Conservation (phyloP, 2,113 vertebrate species). For the Salminus brasiliensis region DNA sequence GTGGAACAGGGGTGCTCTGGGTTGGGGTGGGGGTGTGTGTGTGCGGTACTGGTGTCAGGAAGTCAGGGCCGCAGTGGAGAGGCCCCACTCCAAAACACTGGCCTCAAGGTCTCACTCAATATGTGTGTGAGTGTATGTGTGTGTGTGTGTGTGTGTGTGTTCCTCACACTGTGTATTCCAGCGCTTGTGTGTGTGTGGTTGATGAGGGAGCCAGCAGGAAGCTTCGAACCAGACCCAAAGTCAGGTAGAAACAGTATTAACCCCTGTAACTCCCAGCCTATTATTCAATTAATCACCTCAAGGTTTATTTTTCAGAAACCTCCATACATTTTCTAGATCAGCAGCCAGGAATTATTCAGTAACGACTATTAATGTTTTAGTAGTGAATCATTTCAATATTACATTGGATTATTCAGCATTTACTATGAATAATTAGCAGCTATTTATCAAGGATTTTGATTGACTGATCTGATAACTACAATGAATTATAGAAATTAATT, state of each 20-base stretch:
- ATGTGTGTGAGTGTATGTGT: constrained; percentile 56
- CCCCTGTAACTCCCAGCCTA: neutral
- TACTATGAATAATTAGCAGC: no score
- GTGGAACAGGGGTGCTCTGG: constrained; percentile 70
- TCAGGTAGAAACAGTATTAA: constrained; percentile 13
- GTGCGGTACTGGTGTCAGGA: constrained; percentile 71
- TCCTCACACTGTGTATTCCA: neutral
- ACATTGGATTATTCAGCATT: no score
- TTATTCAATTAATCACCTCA: neutral
- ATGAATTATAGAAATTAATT: no score
- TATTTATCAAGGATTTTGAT: no score
- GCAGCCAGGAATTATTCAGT: no score
- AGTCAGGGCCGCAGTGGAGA: constrained; percentile 80
- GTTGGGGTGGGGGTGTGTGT: constrained; percentile 53
- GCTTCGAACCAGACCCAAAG: constrained; percentile 28
- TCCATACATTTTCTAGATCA: no score
- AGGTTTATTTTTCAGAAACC: neutral
- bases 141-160: constrained; percentile 49
- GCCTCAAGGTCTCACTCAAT: constrained; percentile 76
- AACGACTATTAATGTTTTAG: no score
- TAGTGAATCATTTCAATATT: no score
- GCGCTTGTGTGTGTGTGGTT: neutral
- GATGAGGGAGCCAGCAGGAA: constrained; percentile 18
- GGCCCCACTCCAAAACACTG: constrained; percentile 76
- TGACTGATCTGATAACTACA: no score